Conservation (phyloP, 2,888 invertebrate species). For the Aporophyla nigra region DNA sequence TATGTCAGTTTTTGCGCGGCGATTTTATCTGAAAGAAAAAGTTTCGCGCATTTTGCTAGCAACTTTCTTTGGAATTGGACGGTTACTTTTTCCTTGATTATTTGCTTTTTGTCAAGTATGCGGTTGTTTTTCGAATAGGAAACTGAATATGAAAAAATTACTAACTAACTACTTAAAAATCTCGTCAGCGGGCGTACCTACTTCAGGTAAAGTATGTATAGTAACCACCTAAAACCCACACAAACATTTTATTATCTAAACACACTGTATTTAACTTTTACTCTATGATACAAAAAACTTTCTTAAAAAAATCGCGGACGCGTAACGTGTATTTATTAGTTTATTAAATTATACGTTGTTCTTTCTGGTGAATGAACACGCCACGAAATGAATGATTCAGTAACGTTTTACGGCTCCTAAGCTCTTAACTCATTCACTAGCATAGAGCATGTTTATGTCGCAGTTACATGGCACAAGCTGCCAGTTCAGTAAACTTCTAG, state of each 20-base stretch:
- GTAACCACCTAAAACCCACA: constrained; percentile 1
- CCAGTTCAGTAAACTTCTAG: background rate
- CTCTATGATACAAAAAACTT: constrained; percentile 54
- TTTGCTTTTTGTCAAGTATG: constrained; percentile 1
- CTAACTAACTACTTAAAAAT: background rate
- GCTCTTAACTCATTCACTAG: constrained; percentile 64
- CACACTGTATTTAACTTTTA: constrained; percentile 33
- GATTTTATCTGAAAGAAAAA: constrained; percentile 48
- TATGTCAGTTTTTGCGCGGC: constrained; percentile 37
- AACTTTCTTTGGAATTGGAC: constrained; percentile 42
- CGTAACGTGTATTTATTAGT: constrained; percentile 63
- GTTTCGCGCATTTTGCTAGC: background rate
- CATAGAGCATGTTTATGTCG: constrained; percentile 45
- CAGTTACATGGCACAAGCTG: background rate
- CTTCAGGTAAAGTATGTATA: background rate
- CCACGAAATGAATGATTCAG: constrained; percentile 55
- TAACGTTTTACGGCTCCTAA: constrained; percentile 67
- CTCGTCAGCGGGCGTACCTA: background rate
- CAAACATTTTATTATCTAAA: constrained; percentile 7
- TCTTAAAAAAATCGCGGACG: constrained; percentile 49
- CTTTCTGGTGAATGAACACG: constrained; percentile 65
- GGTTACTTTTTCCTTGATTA: constrained; percentile 24
- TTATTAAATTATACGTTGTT: constrained; percentile 65
- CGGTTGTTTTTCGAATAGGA: background rate
- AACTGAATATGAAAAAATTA: background rate